Base-by-base conservation (phyloP, 2,888 invertebrate genomes). In the Eupithecia dodoneata region DNA sequence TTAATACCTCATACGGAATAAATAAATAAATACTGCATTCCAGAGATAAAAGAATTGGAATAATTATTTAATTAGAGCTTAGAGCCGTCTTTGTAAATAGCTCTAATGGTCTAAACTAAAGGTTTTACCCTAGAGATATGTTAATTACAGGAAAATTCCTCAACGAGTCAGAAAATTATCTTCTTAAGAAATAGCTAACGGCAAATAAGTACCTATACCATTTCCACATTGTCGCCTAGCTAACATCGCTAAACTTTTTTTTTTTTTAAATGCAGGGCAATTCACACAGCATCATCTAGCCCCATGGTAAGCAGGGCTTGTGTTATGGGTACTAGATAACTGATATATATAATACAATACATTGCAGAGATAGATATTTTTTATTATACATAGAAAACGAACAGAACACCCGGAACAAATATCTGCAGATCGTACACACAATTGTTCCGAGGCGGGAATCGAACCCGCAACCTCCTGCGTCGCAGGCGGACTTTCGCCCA, bases 21-120 rank as follows among this genome's bases (percentile, higher is more conserved):
- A 66, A 70, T 59, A 71, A 73, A 70, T 59, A 71, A 70, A 59
- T 69, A 45, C 70, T 52, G 30, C 63, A 66, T 70, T 70, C 15
- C 41, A 15, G 2, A 67, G 75, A 73, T 71, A 78, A 75, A 72
- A 73, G 63, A 78, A 72, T 67, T 52, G 69, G 71, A 59, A 71
- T 78, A 15, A 67, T 76, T 78, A 71, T 73, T 71, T 76, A 69
- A 69, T 69, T 76, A 72, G 76, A 49, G 66, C 47, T 44, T 15
- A 9, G 59, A 52, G 59, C 18, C 10, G 70, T 70, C 69, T 52
- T 59, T 63, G 42, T 75, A 42, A 77, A 75, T 59, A 18, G 41
- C 41, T 47, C 9, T 71, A 70, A 70, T 71, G 66, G 65, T 72
- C 44, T 55, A 18, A n/a, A n/a, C n/a, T n/a, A n/a, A n/a, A 55